Evolutionary conservation across 2,797 vertebrate species (phyloP).

Genomic region (Platyrinchus mystaceus): DNA sequence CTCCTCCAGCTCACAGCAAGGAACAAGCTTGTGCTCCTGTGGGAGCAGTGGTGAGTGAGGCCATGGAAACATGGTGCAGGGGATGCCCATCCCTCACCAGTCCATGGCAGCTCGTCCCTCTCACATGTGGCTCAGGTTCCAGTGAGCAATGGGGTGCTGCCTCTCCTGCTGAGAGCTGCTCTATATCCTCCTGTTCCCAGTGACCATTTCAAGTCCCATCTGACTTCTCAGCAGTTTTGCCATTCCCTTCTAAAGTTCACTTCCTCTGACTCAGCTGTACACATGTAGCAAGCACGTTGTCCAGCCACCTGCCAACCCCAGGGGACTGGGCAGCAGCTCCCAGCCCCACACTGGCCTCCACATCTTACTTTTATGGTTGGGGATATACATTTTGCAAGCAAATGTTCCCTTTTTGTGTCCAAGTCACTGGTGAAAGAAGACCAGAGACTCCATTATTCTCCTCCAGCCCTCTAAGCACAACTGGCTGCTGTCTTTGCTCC

Average conservation of each 20-base stretch:
- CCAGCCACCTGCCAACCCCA: rapidly evolving
- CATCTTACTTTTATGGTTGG: neutral
- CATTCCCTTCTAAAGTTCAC: neutral
- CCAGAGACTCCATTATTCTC: neutral
- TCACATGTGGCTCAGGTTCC: neutral
- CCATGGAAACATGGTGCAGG: rapidly evolving
- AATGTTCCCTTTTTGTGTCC: neutral
- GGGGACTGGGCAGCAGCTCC: neutral
- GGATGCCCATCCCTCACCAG: neutral
- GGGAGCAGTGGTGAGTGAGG: neutral
- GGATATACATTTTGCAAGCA: neutral
- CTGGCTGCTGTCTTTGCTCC: neutral
- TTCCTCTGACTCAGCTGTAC: neutral
- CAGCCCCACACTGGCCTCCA: rapidly evolving
- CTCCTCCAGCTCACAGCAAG: rapidly evolving
- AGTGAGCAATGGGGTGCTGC: neutral
- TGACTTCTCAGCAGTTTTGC: neutral
- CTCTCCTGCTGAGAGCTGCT: neutral
- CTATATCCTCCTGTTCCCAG: neutral
- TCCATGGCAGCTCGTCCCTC: rapidly evolving
- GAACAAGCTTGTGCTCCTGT: neutral
- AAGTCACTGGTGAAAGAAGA: neutral
- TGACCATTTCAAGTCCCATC: neutral
- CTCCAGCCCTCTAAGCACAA: neutral
- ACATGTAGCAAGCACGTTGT: neutral